Base-by-base conservation (phyloP, 2,888 invertebrate species). In the Parascotia fuliginaria region DNA sequence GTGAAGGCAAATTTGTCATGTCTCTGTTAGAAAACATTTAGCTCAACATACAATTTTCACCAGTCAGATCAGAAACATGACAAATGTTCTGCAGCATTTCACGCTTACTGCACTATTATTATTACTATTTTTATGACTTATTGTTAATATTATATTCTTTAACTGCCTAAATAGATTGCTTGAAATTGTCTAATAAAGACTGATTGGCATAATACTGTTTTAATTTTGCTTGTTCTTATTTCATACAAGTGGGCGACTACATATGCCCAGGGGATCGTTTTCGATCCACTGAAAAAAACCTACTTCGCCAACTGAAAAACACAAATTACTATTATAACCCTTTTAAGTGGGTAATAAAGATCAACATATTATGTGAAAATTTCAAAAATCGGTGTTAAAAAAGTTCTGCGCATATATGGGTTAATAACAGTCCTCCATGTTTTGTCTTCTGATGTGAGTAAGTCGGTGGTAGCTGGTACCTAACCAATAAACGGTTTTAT, bases 271-370 rank as follows among this genome's bases (percentile, higher is more conserved):
- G 27, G 27, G 27, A 9, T 27, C 27, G 27, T 27, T 27, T 5
- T 38, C 16, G 33, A 34, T 3, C 12, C 33, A 24, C n/a, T 19
- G 37, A 27, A 40, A 4, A 54, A 27, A 24, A 12, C 36, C 12
- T 40, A 13, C 27, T 27, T 27, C 27, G 5, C 27, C 1, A 9
- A 27, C 27, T 27, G 7, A 28, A 28, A 28, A 28, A 3, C 9
- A 28, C n/a, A 28, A 11, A 11, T 11, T 28, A 16, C 28, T 28
- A 28, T 28, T 28, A 28, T 3, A 28, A 11, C 11, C 28, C 28
- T 28, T 28, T 2, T 28, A 3, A 11, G 2, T 28, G 4, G 4
- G n/a, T 11, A 28, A 11, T 28, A 3, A 28, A 11, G 1, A n/a
- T n/a, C 3, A 28, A 28, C 11, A 28, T 28, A 28, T 9, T 3